These are phyloP conservation scores for Orthonyx spaldingii DNA, from an alignment of 2,113 vertebrate species.

Conservation along the genomic window DNA sequence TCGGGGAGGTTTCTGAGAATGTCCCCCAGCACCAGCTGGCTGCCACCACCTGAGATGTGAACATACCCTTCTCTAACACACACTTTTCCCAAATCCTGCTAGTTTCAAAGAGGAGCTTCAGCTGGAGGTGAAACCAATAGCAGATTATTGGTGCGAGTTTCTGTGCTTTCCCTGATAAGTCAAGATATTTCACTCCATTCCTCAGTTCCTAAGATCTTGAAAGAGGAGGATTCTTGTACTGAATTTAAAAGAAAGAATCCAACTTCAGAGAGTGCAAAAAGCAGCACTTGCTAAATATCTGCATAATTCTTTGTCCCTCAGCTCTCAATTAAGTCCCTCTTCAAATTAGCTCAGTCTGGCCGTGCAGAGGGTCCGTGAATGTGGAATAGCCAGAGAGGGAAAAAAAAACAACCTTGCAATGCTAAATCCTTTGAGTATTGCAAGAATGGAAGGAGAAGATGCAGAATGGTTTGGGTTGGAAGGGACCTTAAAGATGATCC, in stretches of 20 bases:
- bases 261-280: not conserved
- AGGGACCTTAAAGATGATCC: not conserved
- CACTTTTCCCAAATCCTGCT: not conserved
- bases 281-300: not conserved
- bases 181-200: not conserved
- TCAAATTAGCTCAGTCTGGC: not conserved
- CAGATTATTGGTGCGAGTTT: not conserved
- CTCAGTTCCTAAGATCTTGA: not conserved
- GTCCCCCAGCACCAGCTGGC: not conserved
- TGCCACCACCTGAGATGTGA: not conserved
- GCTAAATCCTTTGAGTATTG: not conserved
- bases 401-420: not conserved
- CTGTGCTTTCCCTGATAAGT: not conserved
- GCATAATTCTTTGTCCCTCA: not conserved
- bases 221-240: not conserved
- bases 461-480: not conserved
- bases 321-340: not conserved
- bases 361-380: not conserved
- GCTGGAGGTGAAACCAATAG: not conserved
- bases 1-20: not conserved
- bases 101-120: not conserved
- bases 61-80: not conserved
- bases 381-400: not conserved
- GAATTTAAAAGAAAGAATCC: not conserved
- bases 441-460: not conserved